These are phyloP conservation scores for Anthonomus grandis DNA, from an alignment of 1,140 invertebrate species.

Conservation along the genomic window DNA sequence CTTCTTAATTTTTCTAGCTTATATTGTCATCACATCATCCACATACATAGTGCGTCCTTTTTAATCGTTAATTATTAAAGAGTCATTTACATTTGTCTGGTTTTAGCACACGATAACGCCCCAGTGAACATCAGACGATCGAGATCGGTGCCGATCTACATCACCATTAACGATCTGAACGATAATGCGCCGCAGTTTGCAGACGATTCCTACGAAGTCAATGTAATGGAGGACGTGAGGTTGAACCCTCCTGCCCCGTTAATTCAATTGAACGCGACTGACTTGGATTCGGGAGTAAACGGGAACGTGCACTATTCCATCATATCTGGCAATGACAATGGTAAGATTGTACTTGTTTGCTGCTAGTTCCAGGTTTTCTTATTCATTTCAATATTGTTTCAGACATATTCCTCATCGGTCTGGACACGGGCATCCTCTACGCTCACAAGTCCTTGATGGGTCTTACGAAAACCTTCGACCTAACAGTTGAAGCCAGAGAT, in stretches of 20 bases:
- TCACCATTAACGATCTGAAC: constrained; percentile 79
- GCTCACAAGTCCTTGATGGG: constrained; percentile 67
- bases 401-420: constrained; percentile 71
- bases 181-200: constrained; percentile 79
- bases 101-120: constrained; percentile 73
- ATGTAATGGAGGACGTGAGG: constrained; percentile 78
- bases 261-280: constrained; percentile 72
- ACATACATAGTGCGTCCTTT: too few relatives aligned
- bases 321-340: constrained; percentile 64
- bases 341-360: constrained; percentile 33
- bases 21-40: too few relatives aligned
- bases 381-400: constrained; percentile 31
- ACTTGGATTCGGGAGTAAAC: constrained; percentile 74
- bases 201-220: constrained; percentile 69
- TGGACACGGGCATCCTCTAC: constrained; percentile 72
- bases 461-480: constrained; percentile 59
- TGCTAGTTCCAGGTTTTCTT: not conserved
- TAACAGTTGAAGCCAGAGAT: constrained; percentile 73
- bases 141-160: constrained; percentile 71
- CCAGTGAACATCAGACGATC: constrained; percentile 64
- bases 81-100: too few relatives aligned
- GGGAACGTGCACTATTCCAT: constrained; percentile 74
- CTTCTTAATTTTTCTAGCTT: too few relatives aligned
- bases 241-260: constrained; percentile 73
- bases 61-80: too few relatives aligned